Percentiles rank a stretch among this genome's conserved stretches.
These are phyloP conservation scores for Armadillidium nasatum DNA, from an alignment of 1,140 invertebrate genomes.

Conservation along the genomic window DNA sequence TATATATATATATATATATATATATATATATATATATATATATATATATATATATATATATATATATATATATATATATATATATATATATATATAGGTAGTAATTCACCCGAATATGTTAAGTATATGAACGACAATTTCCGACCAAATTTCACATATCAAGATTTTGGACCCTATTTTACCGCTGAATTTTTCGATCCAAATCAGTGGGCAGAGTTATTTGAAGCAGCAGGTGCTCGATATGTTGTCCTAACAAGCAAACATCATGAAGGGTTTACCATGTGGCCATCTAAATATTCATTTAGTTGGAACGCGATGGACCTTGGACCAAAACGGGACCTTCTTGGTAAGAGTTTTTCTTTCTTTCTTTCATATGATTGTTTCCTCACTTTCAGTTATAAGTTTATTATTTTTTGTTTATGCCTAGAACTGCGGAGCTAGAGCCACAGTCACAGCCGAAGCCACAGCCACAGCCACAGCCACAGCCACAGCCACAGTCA, in stretches of 20 bases:
- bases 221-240: constrained; percentile 68
- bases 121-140: too few species aligned
- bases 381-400: too few species aligned
- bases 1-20: background rate
- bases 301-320: constrained; percentile 50
- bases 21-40: background rate
- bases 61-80: background rate
- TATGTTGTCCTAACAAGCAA: constrained; percentile 85
- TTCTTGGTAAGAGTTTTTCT: constrained; percentile 44
- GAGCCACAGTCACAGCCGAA: too few species aligned
- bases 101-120: too few species aligned
- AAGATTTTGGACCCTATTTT: too few species aligned
- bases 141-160: too few species aligned
- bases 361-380: too few species aligned
- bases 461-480: too few species aligned
- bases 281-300: constrained; percentile 78
- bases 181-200: constrained; percentile 53
- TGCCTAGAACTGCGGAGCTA: too few species aligned
- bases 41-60: background rate
- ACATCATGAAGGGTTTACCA: constrained; percentile 75
- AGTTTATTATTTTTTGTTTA: too few species aligned
- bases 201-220: constrained; percentile 68
- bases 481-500: too few species aligned
- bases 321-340: constrained; percentile 49
- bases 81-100: too few species aligned